These are phyloP conservation scores for Leptinotarsa tumamoca DNA, from an alignment of 2,888 invertebrate genomes.

Conservation along the genomic window DNA sequence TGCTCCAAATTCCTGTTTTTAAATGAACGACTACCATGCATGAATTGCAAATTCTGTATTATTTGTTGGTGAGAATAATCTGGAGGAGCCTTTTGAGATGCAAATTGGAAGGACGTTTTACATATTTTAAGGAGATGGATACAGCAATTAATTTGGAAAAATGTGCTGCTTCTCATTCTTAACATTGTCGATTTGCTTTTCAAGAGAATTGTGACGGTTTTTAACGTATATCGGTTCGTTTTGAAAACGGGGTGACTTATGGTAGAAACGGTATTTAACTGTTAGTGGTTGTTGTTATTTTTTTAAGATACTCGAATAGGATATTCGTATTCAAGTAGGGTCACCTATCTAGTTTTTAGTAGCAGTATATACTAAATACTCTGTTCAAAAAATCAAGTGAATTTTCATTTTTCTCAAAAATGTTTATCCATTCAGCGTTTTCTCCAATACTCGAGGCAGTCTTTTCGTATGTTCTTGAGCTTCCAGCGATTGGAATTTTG, in stretches of 20 bases:
- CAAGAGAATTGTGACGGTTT: background rate
- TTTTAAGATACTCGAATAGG: no score
- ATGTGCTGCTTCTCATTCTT: background rate
- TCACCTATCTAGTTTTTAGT: no score
- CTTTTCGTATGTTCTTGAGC: no score
- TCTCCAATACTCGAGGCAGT: no score
- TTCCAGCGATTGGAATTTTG: no score
- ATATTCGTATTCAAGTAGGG: no score
- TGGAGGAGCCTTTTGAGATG: constrained; percentile 17
- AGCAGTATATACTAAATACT: no score
- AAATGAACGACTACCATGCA: constrained; percentile 25
- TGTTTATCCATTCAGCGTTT: no score
- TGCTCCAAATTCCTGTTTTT: constrained; percentile 31
- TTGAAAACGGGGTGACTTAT: background rate
- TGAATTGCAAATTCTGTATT: constrained; percentile 32
- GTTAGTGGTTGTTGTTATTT: no score
- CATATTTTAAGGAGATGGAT: constrained; percentile 20
- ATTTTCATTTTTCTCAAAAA: no score
- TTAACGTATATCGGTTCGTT: background rate
- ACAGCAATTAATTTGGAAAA: constrained; percentile 24
- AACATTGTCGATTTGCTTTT: background rate
- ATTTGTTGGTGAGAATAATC: constrained; percentile 11
- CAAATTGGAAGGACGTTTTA: constrained; percentile 15
- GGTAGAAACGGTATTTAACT: no score
- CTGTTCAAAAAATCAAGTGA: no score